These are phyloP conservation scores for Phaonia tiefii DNA, from an alignment of 2,888 invertebrate genomes.

Conservation along the genomic window DNA sequence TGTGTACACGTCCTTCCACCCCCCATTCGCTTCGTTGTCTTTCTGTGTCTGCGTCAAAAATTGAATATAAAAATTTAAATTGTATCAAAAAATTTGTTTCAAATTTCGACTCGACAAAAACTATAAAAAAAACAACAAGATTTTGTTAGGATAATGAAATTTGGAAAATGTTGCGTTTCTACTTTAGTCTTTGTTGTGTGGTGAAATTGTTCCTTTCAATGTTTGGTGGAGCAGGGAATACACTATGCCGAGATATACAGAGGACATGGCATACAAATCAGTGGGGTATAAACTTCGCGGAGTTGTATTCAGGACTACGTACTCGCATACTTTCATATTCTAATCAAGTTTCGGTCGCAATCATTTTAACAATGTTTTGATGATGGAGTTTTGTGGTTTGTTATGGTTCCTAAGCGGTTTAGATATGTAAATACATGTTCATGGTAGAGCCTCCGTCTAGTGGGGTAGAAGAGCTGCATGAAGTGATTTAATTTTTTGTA, in stretches of 20 bases:
- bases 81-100: constrained; percentile 25
- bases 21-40: not conserved
- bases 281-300: not conserved
- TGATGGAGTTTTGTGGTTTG: constrained; percentile 13
- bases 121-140: too few species aligned
- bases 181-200: not conserved
- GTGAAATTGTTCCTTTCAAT: constrained; percentile 13
- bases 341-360: constrained; percentile 24
- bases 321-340: not conserved
- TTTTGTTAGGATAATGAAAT: not conserved
- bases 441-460: too few species aligned
- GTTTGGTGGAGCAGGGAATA: not conserved
- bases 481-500: too few species aligned
- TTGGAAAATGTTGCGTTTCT: constrained; percentile 4
- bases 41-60: constrained; percentile 13
- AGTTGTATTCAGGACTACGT: too few species aligned
- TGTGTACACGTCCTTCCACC: not conserved
- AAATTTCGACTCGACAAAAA: not conserved
- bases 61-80: constrained; percentile 21
- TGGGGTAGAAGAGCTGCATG: too few species aligned
- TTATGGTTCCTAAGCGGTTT: not conserved
- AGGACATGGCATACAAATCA: not conserved
- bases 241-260: not conserved
- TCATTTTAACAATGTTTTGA: constrained; percentile 28
- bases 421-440: too few species aligned